phyloP scores from a whole-genome alignment of 2,113 vertebrate species.

The Melanotaenia duboulayi region DNA sequence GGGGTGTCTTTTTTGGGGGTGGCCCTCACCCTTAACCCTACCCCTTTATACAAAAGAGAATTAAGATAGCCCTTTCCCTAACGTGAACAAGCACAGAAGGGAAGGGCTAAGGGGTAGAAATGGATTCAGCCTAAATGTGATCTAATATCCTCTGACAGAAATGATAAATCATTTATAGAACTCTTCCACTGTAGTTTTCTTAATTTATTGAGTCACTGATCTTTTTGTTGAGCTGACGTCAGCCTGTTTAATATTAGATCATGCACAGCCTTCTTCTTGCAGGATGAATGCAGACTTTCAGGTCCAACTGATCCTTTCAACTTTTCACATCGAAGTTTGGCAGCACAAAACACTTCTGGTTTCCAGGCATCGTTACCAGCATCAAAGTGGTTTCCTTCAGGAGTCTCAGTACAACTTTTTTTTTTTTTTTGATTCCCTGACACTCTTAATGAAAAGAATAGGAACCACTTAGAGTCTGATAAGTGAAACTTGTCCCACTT shows the following conservation, averaged over 20 bases:
- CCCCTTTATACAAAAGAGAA: no score
- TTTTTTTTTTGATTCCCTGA: not conserved
- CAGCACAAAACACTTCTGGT: not conserved
- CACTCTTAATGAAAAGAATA: not conserved
- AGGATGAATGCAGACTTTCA: constrained; percentile 2
- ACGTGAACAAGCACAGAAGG: no score
- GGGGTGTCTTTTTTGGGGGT: no score
- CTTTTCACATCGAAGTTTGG: not conserved
- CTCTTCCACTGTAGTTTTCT: not conserved
- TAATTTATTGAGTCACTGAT: constrained; percentile 3
- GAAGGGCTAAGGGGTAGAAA: no score
- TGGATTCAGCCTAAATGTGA: not conserved
- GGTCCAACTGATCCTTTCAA: not conserved
- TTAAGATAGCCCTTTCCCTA: no score
- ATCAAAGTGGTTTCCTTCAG: not conserved
- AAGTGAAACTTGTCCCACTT: no score
- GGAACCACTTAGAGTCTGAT: no score
- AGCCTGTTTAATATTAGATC: constrained; percentile 2
- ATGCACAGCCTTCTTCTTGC: not conserved
- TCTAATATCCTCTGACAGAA: not conserved
- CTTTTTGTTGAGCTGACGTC: constrained; percentile 15
- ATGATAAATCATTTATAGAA: not conserved
- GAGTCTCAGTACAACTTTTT: not conserved
- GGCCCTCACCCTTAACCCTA: no score
- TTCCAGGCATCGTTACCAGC: not conserved